Evolutionary conservation across 2,113 vertebrate genomes (phyloP).

Genomic region (Ammodramus savannarum): DNA sequence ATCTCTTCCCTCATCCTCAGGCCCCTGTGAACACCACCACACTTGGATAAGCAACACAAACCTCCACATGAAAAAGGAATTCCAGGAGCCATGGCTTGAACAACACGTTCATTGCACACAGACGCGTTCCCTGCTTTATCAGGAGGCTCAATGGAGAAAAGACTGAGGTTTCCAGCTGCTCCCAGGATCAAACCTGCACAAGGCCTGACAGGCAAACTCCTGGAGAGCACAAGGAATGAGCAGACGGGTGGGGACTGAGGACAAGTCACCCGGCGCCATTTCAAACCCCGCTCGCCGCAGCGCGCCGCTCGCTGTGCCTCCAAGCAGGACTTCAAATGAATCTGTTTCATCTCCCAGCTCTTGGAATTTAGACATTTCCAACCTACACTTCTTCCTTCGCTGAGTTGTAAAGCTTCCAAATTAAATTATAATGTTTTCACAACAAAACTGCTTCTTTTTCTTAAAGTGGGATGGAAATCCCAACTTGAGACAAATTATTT

Average conservation of each 20-base stretch:
- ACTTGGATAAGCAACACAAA: neutral
- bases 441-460: neutral
- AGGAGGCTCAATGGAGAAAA: neutral
- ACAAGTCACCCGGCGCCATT: neutral
- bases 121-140: neutral
- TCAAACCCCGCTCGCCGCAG: neutral
- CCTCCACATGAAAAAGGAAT: neutral
- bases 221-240: neutral
- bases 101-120: neutral
- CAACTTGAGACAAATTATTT: neutral
- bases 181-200: neutral
- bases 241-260: constrained; percentile 9
- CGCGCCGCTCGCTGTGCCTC: neutral
- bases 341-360: neutral
- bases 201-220: neutral
- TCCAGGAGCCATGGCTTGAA: neutral
- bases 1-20: too few species aligned
- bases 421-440: neutral
- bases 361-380: neutral
- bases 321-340: constrained; percentile 10
- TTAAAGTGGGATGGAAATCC: neutral
- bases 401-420: neutral
- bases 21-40: too few species aligned
- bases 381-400: accelerated
- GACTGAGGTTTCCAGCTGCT: neutral